Evolutionary conservation across 2,888 invertebrate genomes (phyloP), one percentile per base, ranked within the genome.

Genomic region (Volucella zonaria): DNA sequence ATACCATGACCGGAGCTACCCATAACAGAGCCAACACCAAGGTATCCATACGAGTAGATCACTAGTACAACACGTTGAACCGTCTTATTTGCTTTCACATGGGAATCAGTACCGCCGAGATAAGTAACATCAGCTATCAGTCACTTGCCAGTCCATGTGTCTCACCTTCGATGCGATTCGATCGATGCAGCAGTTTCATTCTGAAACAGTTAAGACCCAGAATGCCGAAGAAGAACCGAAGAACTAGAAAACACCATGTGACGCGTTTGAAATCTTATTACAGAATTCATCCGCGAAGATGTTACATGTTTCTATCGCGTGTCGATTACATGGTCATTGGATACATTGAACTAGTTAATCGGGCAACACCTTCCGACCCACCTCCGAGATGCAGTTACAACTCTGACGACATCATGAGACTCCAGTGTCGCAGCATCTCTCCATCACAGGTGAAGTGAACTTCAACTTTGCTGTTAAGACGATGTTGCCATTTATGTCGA

Each of bases 321-420:
- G 78, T 58, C 75, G 75, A 79, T 77, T 77, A 77, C 81, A 82
- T 71, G 77, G 81, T 59, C 79, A 54, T 47, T 3, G 4, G 73
- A 40, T 47, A 12, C 40, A 18, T 58, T 47, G 66, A 43, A 51
- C 66, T 40, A 66, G 64, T 66, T 73, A 45, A 12, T 64, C 11
- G 15, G 54, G 42, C 49, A 43, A 62, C n/a, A 45, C 14, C 23
- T 23, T 56, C 31, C 43, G 52, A 42, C 45, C 38, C 62, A 61
- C 54, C 64, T 47, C 11, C 52, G 3, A 18, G 18, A 61, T 42
- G 31, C 31, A 31, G 31, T 31, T 43, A 38, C 73, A 62, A 38
- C 56, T 47, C 74, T 47, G 64, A 49, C 74, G 54, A 74, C 64
- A 58, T 64, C 51, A 51, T 31, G 31, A 31, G 31, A 31, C 2